These are phyloP conservation scores for Diachasmimorpha longicaudata DNA, from an alignment of 1,140 invertebrate species.

Conservation along the genomic window DNA sequence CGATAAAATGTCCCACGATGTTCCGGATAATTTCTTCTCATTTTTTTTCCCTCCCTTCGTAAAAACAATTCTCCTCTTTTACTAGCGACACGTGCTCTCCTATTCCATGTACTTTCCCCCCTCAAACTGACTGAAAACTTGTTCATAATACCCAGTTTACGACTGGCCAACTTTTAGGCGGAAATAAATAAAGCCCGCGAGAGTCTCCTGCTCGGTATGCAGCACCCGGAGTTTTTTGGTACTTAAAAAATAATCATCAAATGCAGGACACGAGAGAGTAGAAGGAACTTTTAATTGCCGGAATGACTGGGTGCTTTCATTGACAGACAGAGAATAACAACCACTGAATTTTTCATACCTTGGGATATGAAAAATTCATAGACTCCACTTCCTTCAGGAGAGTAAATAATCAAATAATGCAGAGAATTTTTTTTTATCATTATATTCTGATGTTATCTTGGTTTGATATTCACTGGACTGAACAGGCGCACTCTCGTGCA, in stretches of 20 bases:
- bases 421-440: not conserved
- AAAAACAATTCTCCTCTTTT: not conserved
- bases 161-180: slow-evolving; percentile 12
- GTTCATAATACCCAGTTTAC: not conserved
- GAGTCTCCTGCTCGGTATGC: not conserved
- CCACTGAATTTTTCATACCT: not conserved
- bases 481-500: no score
- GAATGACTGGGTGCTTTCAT: not conserved
- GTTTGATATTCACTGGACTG: no score
- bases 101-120: not conserved
- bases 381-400: not conserved
- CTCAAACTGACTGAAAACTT: not conserved
- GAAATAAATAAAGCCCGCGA: slow-evolving; percentile 6
- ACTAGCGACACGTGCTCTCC: not conserved
- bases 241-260: not conserved
- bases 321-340: not conserved
- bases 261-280: not conserved
- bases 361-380: not conserved
- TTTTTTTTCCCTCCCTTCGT: no score
- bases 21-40: no score
- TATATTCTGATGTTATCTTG: not conserved
- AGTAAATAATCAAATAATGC: not conserved
- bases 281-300: not conserved
- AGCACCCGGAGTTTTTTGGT: not conserved
- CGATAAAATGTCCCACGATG: no score